A percentile compares a stretch with the other conserved stretches of the same genome.
phyloP scores from a whole-genome alignment of 2,888 invertebrate species.

The Argyresthia goedartella region DNA sequence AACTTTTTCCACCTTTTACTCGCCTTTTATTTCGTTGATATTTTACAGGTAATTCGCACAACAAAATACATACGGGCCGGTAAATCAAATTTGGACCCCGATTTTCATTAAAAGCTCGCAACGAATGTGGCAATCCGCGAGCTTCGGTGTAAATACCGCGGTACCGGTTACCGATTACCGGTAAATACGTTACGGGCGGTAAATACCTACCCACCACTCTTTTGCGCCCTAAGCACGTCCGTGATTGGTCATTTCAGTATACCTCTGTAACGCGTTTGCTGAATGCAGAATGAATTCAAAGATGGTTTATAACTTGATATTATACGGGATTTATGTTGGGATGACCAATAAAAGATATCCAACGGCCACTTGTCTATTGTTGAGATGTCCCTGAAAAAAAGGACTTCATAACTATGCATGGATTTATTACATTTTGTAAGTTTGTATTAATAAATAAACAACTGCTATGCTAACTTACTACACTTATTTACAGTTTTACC shows the following conservation, averaged over 20 bases:
- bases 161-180: too few species aligned
- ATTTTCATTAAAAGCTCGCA: too few species aligned
- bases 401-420: neutral
- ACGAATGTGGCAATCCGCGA: neutral
- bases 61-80: too few species aligned
- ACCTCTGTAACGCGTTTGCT: slow-evolving; percentile 51
- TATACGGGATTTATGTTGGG: slow-evolving; percentile 21
- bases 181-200: too few species aligned
- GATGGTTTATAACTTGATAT: slow-evolving; percentile 46
- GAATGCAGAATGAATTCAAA: slow-evolving; percentile 55
- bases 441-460: too few species aligned
- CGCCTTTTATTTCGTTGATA: too few species aligned
- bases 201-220: slow-evolving; percentile 20
- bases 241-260: slow-evolving; percentile 67
- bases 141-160: slow-evolving; percentile 26
- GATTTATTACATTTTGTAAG: too few species aligned
- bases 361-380: neutral
- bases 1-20: too few species aligned
- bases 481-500: too few species aligned
- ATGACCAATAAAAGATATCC: slow-evolving; percentile 10
- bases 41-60: too few species aligned
- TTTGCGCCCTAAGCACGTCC: slow-evolving; percentile 48
- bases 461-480: too few species aligned
- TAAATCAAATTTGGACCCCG: too few species aligned
- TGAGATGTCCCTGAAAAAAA: neutral